Evolutionary conservation across 1,140 invertebrate species (phyloP).

Genomic region (Zeugodacus cucurbitae): DNA sequence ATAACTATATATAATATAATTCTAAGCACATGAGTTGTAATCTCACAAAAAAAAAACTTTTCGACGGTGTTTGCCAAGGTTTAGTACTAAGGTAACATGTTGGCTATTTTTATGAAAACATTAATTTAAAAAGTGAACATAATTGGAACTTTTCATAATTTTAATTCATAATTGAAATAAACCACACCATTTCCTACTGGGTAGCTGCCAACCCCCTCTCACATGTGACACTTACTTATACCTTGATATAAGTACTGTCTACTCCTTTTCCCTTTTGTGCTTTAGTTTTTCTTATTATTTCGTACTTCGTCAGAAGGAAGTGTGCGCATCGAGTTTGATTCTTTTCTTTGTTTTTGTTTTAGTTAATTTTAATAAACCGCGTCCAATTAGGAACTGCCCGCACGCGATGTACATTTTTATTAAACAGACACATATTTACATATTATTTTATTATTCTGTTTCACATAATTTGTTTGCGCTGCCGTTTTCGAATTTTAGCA

Average conservation of each 20-base stretch:
- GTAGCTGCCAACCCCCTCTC: not conserved
- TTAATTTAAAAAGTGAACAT: no score
- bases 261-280: not conserved
- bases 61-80: no score
- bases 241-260: not conserved
- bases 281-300: not conserved
- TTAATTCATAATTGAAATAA: no score
- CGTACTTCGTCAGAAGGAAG: not conserved
- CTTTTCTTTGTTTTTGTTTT: not conserved
- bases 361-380: not conserved
- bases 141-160: no score
- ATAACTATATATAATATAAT: no score
- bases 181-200: not conserved
- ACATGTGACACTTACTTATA: not conserved
- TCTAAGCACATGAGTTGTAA: no score
- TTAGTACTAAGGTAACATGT: no score
- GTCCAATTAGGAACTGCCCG: not conserved
- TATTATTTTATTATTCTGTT: not conserved
- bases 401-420: slow-evolving; percentile 12
- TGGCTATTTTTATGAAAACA: no score
- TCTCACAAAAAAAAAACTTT: no score
- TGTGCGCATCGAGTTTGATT: not conserved
- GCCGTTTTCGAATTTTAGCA: not conserved
- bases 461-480: not conserved
- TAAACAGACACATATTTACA: not conserved